Evolutionary conservation across 2,888 invertebrate species (phyloP).

Genomic region (Netelia fuscicornis): DNA sequence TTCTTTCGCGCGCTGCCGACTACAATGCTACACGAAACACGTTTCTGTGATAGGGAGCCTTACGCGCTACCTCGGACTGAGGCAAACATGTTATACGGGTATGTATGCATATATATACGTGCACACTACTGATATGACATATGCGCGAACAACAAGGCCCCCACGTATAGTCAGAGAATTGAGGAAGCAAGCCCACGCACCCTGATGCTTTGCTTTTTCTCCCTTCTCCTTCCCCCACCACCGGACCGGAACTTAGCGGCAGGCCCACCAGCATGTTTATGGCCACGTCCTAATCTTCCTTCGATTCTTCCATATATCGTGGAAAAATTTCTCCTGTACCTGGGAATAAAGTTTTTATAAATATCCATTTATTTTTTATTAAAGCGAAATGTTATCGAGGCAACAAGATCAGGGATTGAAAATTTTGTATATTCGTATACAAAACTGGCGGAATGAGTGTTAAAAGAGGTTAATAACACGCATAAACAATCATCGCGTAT

Average conservation of each 20-base stretch:
- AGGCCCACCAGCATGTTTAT: slow-evolving; percentile 25
- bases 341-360: not conserved
- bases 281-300: slow-evolving; percentile 35
- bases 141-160: slow-evolving; percentile 46
- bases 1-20: slow-evolving; percentile 22
- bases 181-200: slow-evolving; percentile 55
- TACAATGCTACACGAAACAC: slow-evolving; percentile 54
- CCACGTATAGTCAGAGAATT: slow-evolving; percentile 35
- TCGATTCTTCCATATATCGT: slow-evolving; percentile 4
- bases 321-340: not conserved
- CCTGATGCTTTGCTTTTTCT: slow-evolving; percentile 26
- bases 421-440: not conserved
- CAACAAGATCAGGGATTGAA: not conserved
- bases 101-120: not conserved
- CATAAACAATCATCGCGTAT: not conserved
- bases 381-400: not conserved
- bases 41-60: slow-evolving; percentile 45
- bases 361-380: not conserved
- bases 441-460: not conserved
- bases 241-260: slow-evolving; percentile 27
- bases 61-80: slow-evolving; percentile 20
- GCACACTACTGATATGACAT: slow-evolving; percentile 37
- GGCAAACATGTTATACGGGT: slow-evolving; percentile 15
- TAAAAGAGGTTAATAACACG: not conserved
- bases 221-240: slow-evolving; percentile 33